Percentiles rank a stretch among this genome's conserved stretches.
These are phyloP conservation scores for Radopholus similis DNA, from an alignment of 1,140 invertebrate species.

Conservation along the genomic window DNA sequence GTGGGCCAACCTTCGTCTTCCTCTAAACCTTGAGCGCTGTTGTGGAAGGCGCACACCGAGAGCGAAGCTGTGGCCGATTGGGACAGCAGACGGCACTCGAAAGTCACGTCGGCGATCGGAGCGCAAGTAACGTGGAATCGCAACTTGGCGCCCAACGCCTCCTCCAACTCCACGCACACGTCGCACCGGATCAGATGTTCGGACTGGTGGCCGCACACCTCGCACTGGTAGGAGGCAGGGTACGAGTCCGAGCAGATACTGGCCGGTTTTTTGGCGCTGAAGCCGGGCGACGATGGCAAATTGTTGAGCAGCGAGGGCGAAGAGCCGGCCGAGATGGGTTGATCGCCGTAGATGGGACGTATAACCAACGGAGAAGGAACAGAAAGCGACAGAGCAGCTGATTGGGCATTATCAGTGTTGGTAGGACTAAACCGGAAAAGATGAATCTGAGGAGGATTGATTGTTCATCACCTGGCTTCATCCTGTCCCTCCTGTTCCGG, in stretches of 20 bases:
- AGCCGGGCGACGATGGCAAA: not conserved
- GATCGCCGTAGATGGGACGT: too few species aligned
- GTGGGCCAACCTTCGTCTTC: not conserved
- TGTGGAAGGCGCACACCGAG: constrained; percentile 25
- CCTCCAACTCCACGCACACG: constrained; percentile 15
- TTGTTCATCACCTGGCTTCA: too few species aligned
- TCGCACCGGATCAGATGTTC: constrained; percentile 16
- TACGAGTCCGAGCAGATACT: not conserved
- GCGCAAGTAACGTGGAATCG: constrained; percentile 34
- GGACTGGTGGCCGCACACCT: constrained; percentile 12
- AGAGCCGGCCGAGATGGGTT: not conserved
- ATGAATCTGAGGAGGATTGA: too few species aligned
- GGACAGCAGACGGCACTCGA: constrained; percentile 20
- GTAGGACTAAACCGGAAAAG: too few species aligned
- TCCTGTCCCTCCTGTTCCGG: too few species aligned
- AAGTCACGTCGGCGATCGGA: constrained; percentile 28
- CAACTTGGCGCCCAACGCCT: constrained; percentile 18
- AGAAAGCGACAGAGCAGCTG: too few species aligned
- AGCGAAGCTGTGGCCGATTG: constrained; percentile 14
- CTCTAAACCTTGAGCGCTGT: constrained; percentile 3
- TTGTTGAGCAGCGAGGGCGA: not conserved
- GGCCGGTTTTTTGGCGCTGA: not conserved
- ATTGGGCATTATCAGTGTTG: too few species aligned
- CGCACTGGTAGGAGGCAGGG: not conserved
- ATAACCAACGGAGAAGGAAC: too few species aligned